Base-by-base conservation (phyloP, 2,888 invertebrate genomes). In the Diaphora mendica region DNA sequence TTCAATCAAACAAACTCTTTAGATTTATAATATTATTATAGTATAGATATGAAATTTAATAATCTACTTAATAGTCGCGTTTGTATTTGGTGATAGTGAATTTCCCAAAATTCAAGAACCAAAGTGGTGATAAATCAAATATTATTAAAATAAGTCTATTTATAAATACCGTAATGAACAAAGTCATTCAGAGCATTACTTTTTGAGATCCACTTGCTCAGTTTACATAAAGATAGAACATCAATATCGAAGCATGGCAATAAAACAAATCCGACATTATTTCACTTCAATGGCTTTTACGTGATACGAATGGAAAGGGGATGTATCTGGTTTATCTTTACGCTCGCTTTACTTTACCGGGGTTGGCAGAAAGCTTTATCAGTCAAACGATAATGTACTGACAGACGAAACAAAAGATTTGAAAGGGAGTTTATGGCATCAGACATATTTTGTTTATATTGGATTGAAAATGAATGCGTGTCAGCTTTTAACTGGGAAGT, bases 251-350 rank as follows among this genome's bases (percentile, higher is more conserved):
- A 62, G 64, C 70, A 64, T 72, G 39, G 72, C 77, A 84, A 77
- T 84, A 82, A 79, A 82, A 80, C 76, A 84, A 79, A 82, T 77
- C 74, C 79, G 72, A 74, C 79, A 80, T 84, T 84, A 83, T 84
- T 83, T 82, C 80, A 79, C 80, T 83, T 82, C 85, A 84, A 83
- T 79, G 77, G 75, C 68, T 68, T 79, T 77, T 82, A 82, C 85
- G 85, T 83, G 83, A 83, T 75, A 72, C 70, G 74, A 72, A 77
- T 84, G 79, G 74, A 73, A 84, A 83, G 48, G 39, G 70, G 75
- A 68, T 76, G 74, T 75, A 75, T 78, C 76, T 69, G 66, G 72
- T 72, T 75, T 72, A 75, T 72, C 75, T 75, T 75, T 66, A 75
- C 72, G 69, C 75, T 30, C 39, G 66, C 35, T 74, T 74, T 68